Evolutionary conservation across 2,113 vertebrate species (phyloP), one percentile per base, ranked within the genome.

Genomic region (Tachysurus vachellii): DNA sequence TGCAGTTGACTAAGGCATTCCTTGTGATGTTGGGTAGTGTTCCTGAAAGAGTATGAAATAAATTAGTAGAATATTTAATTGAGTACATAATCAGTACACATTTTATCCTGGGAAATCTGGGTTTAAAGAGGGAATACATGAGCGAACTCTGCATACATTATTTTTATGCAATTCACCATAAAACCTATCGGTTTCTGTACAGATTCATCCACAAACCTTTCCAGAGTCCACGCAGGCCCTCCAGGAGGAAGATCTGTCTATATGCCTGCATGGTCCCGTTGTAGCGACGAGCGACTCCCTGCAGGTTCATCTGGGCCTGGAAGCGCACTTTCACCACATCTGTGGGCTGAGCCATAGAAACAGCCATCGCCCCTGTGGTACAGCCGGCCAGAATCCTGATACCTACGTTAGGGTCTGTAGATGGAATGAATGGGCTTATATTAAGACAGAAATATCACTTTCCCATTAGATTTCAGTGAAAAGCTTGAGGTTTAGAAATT

Each of bases 301-400:
- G 68, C 80, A 96, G 93, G 80, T 93, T 96, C 93, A 93, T 93
- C 92, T 97, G 96, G 0, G 96, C 96, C 82, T 97, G 96, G 79
- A 97, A 96, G 53, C 96, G 91, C 88, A 97, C 96, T 90, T 97
- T 96, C 57, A 96, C 96, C 6, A 97, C 96, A 16, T 97, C 96
- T 1, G 96, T 97, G 61, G 96, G 96, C 84, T 97, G 96, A 17
- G 96, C 96, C 1, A 96, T 91, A 6, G 95, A 94, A 57, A 97
- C 96, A 0, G 96, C 96, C 93, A 96, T 92, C 1, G 96, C 95
- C 2, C 96, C 96, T 0, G 96, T 97, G 2, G 95, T 96, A 88
- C 96, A 95, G 70, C 96, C 97, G 0, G 96, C 96, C 54, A 95
- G 90, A 87, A 97, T 96, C 76, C 94, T 94, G 6, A 92, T 85